Conservation (phyloP, 2,888 invertebrate genomes). For the Epicampocera succincta region DNA sequence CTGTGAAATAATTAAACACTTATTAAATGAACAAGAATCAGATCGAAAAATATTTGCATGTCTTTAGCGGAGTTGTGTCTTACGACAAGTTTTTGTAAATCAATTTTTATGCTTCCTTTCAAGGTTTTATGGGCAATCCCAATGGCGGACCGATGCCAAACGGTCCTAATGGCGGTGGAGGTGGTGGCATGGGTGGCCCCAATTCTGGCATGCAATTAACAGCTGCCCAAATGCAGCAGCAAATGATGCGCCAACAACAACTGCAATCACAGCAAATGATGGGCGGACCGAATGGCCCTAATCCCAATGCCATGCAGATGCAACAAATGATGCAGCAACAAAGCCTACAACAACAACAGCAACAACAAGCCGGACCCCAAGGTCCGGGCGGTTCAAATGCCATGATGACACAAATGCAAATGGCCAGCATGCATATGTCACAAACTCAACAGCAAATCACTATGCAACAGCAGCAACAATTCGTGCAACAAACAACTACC, state of each 20-base stretch:
- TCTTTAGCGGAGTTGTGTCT: no score
- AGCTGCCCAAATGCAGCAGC: conserved; percentile 83
- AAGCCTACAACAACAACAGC: conserved; percentile 76
- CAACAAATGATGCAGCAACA: conserved; percentile 80
- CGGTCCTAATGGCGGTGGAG: conserved; percentile 71
- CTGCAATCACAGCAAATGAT: conserved; percentile 79
- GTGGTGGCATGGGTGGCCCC: conserved; percentile 75
- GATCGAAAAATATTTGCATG: no score
- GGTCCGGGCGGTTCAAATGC: conserved; percentile 68
- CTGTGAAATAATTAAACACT: no score
- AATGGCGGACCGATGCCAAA: conserved; percentile 74
- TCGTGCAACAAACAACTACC: conserved; percentile 78
- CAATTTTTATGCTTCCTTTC: conserved; percentile 8
- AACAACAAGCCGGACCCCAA: conserved; percentile 73
- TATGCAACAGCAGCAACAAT: conserved; percentile 81
- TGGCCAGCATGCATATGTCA: conserved; percentile 87
- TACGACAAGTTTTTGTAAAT: background rate
- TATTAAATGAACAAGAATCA: no score
- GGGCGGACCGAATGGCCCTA: conserved; percentile 72
- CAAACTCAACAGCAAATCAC: conserved; percentile 86
- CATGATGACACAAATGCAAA: conserved; percentile 82
- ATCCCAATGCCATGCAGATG: conserved; percentile 77
- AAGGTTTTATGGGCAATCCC: conserved; percentile 79
- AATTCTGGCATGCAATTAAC: conserved; percentile 79
- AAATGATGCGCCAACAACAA: conserved; percentile 82